phyloP scores from a whole-genome alignment of 1,140 invertebrate genomes.

The Cydia strobilella region DNA sequence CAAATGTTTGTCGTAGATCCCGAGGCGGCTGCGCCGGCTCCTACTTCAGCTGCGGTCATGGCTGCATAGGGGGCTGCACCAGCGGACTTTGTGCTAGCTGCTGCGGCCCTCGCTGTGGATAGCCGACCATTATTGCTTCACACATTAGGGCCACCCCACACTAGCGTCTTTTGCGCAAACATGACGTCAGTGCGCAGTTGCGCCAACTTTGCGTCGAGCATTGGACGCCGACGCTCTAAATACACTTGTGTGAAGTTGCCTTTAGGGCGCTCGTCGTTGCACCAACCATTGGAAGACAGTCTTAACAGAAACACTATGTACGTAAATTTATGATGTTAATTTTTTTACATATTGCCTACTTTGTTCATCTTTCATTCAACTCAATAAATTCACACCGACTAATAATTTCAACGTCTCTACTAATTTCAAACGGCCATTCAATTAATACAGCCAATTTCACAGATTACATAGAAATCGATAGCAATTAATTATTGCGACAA shows the following conservation, averaged over 20 bases:
- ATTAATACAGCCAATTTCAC: background rate
- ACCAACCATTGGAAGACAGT: background rate
- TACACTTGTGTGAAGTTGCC: too few species aligned
- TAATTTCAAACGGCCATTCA: background rate
- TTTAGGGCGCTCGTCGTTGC: background rate
- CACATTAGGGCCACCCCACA: background rate
- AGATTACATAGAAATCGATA: background rate
- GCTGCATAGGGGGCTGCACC: slow-evolving; percentile 66
- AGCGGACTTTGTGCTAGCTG: slow-evolving; percentile 61
- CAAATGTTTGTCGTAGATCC: slow-evolving; percentile 45
- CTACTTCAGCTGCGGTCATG: slow-evolving; percentile 67
- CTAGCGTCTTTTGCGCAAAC: too few species aligned
- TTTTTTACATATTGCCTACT: background rate
- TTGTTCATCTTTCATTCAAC: too few species aligned
- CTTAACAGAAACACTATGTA: background rate
- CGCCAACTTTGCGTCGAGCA: too few species aligned
- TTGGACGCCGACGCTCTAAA: too few species aligned
- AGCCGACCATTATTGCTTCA: background rate
- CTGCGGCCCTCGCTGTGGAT: slow-evolving; percentile 47
- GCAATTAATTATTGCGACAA: slow-evolving; percentile 3
- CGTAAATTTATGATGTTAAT: background rate
- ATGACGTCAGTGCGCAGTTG: too few species aligned
- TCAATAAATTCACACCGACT: background rate
- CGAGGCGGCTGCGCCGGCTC: slow-evolving; percentile 64
- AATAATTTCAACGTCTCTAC: background rate